A percentile compares a stretch with the other conserved stretches of the same genome.
These are phyloP conservation scores for Melanostoma scalare DNA, from an alignment of 2,888 invertebrate species.

Conservation along the genomic window DNA sequence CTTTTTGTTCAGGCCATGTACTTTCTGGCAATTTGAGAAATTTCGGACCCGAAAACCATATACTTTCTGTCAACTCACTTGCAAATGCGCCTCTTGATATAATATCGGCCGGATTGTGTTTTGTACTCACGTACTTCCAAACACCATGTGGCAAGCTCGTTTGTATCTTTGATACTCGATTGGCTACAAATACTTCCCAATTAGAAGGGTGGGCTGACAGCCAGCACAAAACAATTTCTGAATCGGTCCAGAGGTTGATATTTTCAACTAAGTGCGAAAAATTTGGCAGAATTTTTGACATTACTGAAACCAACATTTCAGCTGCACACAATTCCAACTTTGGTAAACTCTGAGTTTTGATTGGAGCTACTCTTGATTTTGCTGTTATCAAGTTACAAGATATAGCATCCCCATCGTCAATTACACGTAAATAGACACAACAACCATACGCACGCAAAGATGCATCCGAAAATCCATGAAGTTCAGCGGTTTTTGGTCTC, in stretches of 20 bases:
- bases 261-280: background rate
- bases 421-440: constrained; percentile 45
- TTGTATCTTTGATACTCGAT: constrained; percentile 60
- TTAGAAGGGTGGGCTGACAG: constrained; percentile 39
- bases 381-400: constrained; percentile 37
- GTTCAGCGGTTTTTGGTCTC: background rate
- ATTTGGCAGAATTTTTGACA: constrained; percentile 16
- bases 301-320: constrained; percentile 49
- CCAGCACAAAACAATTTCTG: constrained; percentile 62
- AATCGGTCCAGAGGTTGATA: constrained; percentile 56
- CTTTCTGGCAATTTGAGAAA: too few species aligned
- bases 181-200: constrained; percentile 56
- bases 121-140: background rate
- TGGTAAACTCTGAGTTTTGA: constrained; percentile 54
- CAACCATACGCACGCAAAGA: constrained; percentile 55
- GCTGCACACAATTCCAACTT: constrained; percentile 64
- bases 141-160: background rate
- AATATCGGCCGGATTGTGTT: constrained; percentile 20
- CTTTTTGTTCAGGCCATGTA: too few species aligned
- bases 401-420: constrained; percentile 13
- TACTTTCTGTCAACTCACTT: too few species aligned
- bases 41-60: too few species aligned
- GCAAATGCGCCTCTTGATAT: constrained; percentile 4
- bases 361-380: constrained; percentile 62
- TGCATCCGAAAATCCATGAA: constrained; percentile 60